Evolutionary conservation across 1,140 invertebrate genomes (phyloP).

Genomic region (Dryas iulia): DNA sequence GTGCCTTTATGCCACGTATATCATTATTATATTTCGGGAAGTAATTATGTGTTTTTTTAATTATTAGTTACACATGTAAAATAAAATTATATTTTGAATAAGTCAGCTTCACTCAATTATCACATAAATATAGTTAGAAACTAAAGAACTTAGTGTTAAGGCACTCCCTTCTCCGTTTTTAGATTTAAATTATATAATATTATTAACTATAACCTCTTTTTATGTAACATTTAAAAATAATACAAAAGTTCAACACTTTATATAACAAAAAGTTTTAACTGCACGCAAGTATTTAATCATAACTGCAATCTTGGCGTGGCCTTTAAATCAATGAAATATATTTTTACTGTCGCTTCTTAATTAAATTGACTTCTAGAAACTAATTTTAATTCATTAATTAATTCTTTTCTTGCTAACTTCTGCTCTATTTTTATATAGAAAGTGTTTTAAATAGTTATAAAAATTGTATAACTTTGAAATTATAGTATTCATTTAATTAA

Average conservation of each 20-base stretch:
- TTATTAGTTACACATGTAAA: too few relatives aligned
- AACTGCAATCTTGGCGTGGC: not conserved
- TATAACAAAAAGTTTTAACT: not conserved
- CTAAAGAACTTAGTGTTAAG: too few relatives aligned
- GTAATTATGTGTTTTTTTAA: too few relatives aligned
- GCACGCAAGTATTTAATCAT: not conserved
- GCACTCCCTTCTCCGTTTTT: too few relatives aligned
- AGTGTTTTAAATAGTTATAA: not conserved
- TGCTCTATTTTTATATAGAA: not conserved
- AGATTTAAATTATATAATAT: not conserved
- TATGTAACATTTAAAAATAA: not conserved
- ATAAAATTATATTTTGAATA: too few relatives aligned
- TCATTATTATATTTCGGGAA: too few relatives aligned
- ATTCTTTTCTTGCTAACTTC: not conserved
- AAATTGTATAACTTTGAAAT: too few relatives aligned
- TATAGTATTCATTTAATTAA: too few relatives aligned
- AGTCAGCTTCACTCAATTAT: too few relatives aligned
- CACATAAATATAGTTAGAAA: too few relatives aligned
- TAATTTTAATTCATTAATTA: slow-evolving; percentile 3
- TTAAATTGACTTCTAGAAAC: not conserved
- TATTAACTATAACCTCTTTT: not conserved
- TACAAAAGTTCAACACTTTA: not conserved
- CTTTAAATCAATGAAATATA: slow-evolving; percentile 1
- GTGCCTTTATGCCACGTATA: too few relatives aligned
- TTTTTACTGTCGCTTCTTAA: not conserved